These are phyloP conservation scores for Rhopilema esculentum DNA, from an alignment of 30 jellyfish, hydroid and myxozoan species.

Conservation along the genomic window DNA sequence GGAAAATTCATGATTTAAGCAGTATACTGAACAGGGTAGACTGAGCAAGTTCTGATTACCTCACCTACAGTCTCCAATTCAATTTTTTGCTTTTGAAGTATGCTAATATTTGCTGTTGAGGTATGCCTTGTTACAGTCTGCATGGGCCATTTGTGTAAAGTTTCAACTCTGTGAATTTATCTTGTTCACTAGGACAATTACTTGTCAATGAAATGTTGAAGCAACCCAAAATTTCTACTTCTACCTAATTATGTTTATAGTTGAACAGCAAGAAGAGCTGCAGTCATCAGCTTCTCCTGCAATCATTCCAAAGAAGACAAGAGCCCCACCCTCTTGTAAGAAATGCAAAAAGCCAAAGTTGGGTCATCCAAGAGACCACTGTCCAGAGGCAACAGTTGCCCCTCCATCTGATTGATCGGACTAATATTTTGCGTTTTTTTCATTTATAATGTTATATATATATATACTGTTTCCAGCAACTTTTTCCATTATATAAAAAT, in stretches of 20 bases:
- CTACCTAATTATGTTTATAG: conserved; percentile 6
- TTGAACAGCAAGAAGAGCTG: conserved; percentile 21
- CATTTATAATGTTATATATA: not conserved
- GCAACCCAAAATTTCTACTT: conserved; percentile 1
- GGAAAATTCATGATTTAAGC: not conserved
- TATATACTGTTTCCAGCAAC: not conserved
- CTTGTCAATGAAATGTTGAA: not conserved
- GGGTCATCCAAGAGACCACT: conserved; percentile 17
- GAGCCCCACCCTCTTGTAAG: conserved; percentile 28
- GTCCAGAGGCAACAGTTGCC: conserved; percentile 27
- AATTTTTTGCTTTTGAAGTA: not conserved
- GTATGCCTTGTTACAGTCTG: conserved; percentile 16
- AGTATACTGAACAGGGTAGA: conserved; percentile 1
- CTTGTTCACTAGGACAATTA: not conserved
- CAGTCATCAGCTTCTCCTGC: not conserved
- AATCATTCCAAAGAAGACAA: not conserved
- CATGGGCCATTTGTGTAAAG: conserved; percentile 2
- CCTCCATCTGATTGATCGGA: not conserved
- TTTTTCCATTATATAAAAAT: not conserved
- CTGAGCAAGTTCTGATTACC: conserved; percentile 4
- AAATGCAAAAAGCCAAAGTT: conserved; percentile 32
- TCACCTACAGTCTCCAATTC: not conserved
- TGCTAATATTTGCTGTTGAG: conserved; percentile 2
- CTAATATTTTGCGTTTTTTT: not conserved
- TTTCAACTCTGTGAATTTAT: not conserved